These are phyloP conservation scores for Strix uralensis DNA, from an alignment of 2,113 vertebrate species.

Conservation along the genomic window DNA sequence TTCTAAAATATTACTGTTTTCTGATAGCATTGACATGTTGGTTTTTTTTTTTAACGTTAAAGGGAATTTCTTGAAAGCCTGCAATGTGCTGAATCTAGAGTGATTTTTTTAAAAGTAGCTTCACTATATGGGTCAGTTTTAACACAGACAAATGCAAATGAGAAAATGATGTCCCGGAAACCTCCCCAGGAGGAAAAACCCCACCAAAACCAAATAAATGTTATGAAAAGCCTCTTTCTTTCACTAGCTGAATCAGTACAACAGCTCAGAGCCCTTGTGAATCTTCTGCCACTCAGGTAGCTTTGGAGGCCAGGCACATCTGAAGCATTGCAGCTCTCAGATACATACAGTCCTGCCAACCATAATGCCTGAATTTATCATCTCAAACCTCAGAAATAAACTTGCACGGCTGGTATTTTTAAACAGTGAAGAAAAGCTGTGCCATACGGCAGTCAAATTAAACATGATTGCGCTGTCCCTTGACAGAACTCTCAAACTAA, in stretches of 20 bases:
- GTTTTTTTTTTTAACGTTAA: background rate
- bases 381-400: background rate
- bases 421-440: constrained; percentile 7
- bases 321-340: background rate
- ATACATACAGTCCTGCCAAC: background rate
- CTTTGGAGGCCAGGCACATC: background rate
- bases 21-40: background rate
- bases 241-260: background rate
- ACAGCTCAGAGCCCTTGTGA: background rate
- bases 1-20: constrained; percentile 14
- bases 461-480: constrained; percentile 58
- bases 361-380: background rate
- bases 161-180: background rate
- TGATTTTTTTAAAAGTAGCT: background rate
- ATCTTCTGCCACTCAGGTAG: background rate
- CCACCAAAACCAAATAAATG: background rate
- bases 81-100: constrained; percentile 4
- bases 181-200: background rate
- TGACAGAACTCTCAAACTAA: constrained; percentile 53
- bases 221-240: background rate
- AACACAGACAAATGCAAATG: background rate
- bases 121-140: background rate
- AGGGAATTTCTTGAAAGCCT: background rate
- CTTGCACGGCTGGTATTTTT: background rate
- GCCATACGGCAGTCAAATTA: constrained; percentile 56